A percentile compares a stretch with the other conserved stretches of the same genome.
Conservation (phyloP, 2,888 invertebrate genomes). For the Chirona hameri region DNA sequence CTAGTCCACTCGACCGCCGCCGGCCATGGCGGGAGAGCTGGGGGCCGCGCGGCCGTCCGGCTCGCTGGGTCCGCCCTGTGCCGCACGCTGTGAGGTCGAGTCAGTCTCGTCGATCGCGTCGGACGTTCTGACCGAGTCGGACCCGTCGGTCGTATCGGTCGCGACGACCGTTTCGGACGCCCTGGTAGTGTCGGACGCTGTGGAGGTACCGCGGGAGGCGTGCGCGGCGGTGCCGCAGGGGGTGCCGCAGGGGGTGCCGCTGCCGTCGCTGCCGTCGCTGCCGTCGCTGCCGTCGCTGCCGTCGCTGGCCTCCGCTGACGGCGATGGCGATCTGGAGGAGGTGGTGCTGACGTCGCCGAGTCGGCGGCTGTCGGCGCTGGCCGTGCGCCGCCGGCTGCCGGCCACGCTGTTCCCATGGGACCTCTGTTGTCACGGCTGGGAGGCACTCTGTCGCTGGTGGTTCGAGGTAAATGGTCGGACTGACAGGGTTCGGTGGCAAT, state of each 20-base stretch:
- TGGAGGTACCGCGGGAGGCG: too few species aligned
- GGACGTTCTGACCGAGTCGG: too few species aligned
- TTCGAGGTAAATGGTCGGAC: neutral
- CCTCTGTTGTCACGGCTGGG: neutral
- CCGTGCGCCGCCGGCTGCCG: neutral
- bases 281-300: neutral
- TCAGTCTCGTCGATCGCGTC: too few species aligned
- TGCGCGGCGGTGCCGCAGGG: too few species aligned
- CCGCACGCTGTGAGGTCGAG: too few species aligned
- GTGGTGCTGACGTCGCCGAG: neutral
- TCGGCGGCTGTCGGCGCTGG: neutral
- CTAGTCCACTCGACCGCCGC: neutral
- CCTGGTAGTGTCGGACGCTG: too few species aligned
- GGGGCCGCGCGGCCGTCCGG: neutral
- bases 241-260: too few species aligned
- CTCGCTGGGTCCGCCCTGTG: neutral
- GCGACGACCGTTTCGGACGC: too few species aligned
- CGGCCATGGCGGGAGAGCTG: neutral
- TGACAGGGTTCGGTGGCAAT: too few species aligned
- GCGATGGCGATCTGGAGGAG: neutral
- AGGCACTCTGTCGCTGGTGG: slow-evolving; percentile 8
- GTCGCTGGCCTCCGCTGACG: neutral
- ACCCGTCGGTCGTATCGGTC: too few species aligned
- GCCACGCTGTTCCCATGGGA: neutral
- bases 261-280: neutral